Conservation (phyloP, 1,140 invertebrate genomes). For the Notospermus geniculatus region DNA sequence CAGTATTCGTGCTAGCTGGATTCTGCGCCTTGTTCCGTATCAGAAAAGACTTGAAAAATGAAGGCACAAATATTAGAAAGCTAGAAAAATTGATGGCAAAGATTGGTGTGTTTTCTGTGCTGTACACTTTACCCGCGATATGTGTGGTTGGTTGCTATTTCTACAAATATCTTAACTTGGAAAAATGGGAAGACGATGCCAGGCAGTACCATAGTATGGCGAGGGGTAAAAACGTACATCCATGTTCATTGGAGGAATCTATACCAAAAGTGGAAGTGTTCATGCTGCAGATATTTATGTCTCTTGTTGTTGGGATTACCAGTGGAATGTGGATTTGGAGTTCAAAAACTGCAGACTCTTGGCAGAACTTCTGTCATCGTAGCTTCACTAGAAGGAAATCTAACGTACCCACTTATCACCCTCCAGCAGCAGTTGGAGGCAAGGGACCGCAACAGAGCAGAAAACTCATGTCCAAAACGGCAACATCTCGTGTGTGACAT, state of each 20-base stretch:
- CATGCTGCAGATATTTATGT: conserved; percentile 67
- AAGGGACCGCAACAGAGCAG: background rate
- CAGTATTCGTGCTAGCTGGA: conserved; percentile 87
- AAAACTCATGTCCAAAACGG: background rate
- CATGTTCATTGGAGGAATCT: conserved; percentile 49
- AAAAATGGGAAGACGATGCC: conserved; percentile 38
- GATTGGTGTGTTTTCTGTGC: conserved; percentile 90
- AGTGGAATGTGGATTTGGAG: conserved; percentile 58
- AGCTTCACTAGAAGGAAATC: conserved; percentile 43
- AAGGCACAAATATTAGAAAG: conserved; percentile 48
- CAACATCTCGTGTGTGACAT: conserved; percentile 6
- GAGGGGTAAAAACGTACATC: conserved; percentile 18
- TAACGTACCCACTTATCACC: conserved; percentile 13
- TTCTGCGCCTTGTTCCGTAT: conserved; percentile 94
- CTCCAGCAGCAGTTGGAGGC: background rate
- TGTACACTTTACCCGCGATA: conserved; percentile 93
- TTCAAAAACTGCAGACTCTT: conserved; percentile 48
- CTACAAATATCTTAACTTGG: conserved; percentile 70
- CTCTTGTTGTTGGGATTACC: conserved; percentile 62
- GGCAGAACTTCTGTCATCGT: conserved; percentile 49
- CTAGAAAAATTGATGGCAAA: conserved; percentile 72
- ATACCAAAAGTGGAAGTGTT: conserved; percentile 55
- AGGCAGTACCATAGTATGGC: conserved; percentile 25
- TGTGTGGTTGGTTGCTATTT: conserved; percentile 90
- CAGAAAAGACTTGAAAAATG: conserved; percentile 83